phyloP scores from a whole-genome alignment of 2,888 invertebrate genomes.

The Dilophus febrilis region DNA sequence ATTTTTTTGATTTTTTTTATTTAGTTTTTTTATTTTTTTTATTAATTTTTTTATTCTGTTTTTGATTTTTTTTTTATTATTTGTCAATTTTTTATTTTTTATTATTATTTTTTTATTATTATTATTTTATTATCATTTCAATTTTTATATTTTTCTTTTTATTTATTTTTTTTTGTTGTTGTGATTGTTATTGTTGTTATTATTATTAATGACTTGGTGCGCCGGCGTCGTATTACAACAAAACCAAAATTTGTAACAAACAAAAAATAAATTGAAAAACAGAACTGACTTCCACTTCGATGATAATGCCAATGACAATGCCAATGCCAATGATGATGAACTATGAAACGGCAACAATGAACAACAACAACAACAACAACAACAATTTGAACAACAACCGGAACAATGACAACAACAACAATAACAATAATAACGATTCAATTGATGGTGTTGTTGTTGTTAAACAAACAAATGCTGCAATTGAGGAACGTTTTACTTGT shows the following conservation, averaged over 20 bases:
- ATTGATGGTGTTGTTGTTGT: no score
- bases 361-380: background rate
- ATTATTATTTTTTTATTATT: constrained; percentile 3
- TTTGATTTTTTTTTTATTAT: constrained; percentile 3
- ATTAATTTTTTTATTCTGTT: constrained; percentile 3
- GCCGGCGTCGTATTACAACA: background rate
- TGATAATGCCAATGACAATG: no score
- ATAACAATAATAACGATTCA: constrained; percentile 12
- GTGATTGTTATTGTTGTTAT: background rate
- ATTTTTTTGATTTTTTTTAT: background rate
- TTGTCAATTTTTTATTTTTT: constrained; percentile 1
- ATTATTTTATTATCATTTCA: constrained; percentile 2
- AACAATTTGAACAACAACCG: no score
- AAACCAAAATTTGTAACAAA: background rate
- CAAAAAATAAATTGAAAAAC: constrained; percentile 1
- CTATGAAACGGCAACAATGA: background rate
- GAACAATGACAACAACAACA: constrained; percentile 12
- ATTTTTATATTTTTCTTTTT: constrained; percentile 6
- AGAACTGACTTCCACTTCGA: background rate
- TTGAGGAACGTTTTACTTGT: constrained; percentile 33
- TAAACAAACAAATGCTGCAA: constrained; percentile 17
- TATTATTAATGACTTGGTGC: no score
- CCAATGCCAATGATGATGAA: no score
- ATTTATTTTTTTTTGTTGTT: constrained; percentile 4
- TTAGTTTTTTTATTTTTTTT: background rate